Evolutionary conservation across 1,140 invertebrate genomes (phyloP).

Genomic region (Papilio glaucus): DNA sequence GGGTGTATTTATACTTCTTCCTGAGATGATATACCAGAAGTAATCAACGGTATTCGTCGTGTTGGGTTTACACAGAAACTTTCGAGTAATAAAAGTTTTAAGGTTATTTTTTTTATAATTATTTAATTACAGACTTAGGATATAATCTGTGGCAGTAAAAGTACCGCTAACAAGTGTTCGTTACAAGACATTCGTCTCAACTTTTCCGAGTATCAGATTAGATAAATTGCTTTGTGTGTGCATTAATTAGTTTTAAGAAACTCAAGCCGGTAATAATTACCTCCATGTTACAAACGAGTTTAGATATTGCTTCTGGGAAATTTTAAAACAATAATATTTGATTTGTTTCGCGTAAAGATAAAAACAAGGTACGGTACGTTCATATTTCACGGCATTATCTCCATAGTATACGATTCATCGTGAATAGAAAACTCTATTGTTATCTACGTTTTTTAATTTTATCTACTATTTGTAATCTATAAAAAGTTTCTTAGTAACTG

Average conservation of each 20-base stretch:
- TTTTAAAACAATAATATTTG: slow-evolving; percentile 20
- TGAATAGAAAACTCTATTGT: background rate
- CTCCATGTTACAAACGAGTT: slow-evolving; percentile 16
- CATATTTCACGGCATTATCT: background rate
- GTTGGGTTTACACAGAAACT: background rate
- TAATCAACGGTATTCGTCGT: too few relatives aligned
- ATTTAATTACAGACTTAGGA: background rate
- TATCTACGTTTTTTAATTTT: background rate
- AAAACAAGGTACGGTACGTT: background rate
- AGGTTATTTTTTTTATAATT: background rate
- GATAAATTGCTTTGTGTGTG: slow-evolving; percentile 24
- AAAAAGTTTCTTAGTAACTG: background rate
- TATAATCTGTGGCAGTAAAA: slow-evolving; percentile 2
- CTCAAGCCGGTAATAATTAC: background rate
- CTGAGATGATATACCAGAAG: too few relatives aligned
- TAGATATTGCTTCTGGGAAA: background rate
- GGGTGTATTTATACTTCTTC: too few relatives aligned
- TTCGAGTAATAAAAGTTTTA: background rate
- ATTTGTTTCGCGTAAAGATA: slow-evolving; percentile 25
- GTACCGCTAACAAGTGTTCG: background rate
- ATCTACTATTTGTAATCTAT: background rate
- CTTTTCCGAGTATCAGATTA: slow-evolving; percentile 24
- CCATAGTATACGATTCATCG: background rate
- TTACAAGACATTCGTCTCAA: background rate
- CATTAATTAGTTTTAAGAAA: slow-evolving; percentile 27